A percentile compares a stretch with the other conserved stretches of the same genome.
Conservation (phyloP, 2,888 invertebrate species). For the Epinotia bilunana region DNA sequence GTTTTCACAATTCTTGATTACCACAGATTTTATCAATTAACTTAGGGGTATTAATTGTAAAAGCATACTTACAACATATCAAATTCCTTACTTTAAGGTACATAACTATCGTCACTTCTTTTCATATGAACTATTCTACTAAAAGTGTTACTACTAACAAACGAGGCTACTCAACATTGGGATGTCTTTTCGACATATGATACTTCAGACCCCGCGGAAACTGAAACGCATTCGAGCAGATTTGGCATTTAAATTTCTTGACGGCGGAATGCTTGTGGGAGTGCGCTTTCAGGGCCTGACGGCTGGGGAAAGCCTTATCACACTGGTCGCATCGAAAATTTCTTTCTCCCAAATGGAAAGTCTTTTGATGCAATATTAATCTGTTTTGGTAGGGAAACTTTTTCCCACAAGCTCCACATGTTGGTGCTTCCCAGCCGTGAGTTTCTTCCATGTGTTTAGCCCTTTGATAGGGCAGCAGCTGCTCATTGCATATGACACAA, state of each 20-base stretch:
- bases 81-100: no score
- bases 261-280: constrained; percentile 46
- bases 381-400: constrained; percentile 33
- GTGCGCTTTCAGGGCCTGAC: constrained; percentile 12
- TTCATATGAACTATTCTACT: no score
- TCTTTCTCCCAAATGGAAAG: constrained; percentile 26
- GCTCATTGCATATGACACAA: constrained; percentile 11
- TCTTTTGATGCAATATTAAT: constrained; percentile 32
- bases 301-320: constrained; percentile 11
- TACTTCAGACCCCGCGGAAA: constrained; percentile 12
- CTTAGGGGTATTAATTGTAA: no score
- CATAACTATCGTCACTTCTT: no score
- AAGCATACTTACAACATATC: no score
- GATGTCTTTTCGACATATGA: constrained; percentile 35
- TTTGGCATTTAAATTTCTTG: constrained; percentile 51
- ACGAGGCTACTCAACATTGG: not conserved
- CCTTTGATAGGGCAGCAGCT: not conserved
- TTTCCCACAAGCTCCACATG: constrained; percentile 39
- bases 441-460: constrained; percentile 33
- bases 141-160: no score
- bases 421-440: constrained; percentile 31
- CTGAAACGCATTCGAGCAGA: constrained; percentile 53
- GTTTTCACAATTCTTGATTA: no score
- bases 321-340: constrained; percentile 15
- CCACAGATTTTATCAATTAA: no score